Conservation (phyloP, 2,888 invertebrate genomes). For the Drosophila niveifrons region DNA sequence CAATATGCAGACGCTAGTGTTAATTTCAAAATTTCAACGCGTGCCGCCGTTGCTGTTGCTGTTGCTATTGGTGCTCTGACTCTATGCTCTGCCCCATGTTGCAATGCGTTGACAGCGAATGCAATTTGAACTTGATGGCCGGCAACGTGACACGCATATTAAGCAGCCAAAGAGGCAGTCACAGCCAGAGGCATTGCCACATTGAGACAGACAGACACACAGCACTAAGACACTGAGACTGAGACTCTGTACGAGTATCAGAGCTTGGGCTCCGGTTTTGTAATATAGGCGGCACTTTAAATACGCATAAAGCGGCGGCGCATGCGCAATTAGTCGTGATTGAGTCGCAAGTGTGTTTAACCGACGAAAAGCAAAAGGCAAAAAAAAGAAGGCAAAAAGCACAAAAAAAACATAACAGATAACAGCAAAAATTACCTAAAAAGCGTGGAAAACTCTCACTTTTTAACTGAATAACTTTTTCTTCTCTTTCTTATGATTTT, state of each 20-base stretch:
- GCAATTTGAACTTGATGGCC: constrained; percentile 83
- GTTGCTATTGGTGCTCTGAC: constrained; percentile 12
- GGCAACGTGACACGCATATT: constrained; percentile 82
- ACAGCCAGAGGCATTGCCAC: constrained; percentile 21
- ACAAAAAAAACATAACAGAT: constrained; percentile 38
- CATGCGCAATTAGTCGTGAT: constrained; percentile 82
- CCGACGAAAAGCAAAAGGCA: constrained; percentile 58
- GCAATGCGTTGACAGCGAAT: constrained; percentile 81
- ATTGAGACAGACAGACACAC: constrained; percentile 4
- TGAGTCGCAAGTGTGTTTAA: constrained; percentile 78
- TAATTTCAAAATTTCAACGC: constrained; percentile 78
- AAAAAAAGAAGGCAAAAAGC: constrained; percentile 32
- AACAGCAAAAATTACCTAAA: constrained; percentile 59
- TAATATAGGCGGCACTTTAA: constrained; percentile 76
- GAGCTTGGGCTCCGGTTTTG: constrained; percentile 65
- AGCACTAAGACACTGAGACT: neutral
- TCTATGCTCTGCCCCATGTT: constrained; percentile 43
- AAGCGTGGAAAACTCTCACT: constrained; percentile 80
- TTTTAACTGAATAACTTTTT: constrained; percentile 66
- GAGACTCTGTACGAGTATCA: constrained; percentile 14
- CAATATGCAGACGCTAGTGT: constrained; percentile 51
- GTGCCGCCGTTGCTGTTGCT: constrained; percentile 50
- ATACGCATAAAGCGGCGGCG: constrained; percentile 73
- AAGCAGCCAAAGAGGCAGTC: constrained; percentile 54
- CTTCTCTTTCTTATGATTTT: constrained; percentile 26